A percentile compares a stretch with the other conserved stretches of the same genome.
phyloP scores from a whole-genome alignment of 2,113 vertebrate genomes.

The Mellivora capensis region DNA sequence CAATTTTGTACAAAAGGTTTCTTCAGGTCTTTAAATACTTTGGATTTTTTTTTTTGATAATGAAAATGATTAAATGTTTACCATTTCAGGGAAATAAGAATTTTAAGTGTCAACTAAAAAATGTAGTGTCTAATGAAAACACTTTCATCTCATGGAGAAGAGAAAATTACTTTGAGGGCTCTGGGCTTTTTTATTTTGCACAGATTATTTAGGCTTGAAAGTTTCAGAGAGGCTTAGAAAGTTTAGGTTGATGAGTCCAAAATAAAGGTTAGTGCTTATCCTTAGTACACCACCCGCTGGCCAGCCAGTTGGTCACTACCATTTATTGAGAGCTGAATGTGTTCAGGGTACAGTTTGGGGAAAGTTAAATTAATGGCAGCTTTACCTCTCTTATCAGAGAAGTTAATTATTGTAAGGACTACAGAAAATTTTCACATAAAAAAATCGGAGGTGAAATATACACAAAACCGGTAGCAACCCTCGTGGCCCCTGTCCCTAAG shows the following conservation, averaged over 20 bases:
- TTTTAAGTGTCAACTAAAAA: neutral
- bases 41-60: neutral
- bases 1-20: neutral
- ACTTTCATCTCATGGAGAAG: neutral
- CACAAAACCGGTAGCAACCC: neutral
- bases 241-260: neutral
- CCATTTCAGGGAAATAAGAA: neutral
- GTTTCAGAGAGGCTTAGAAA: neutral
- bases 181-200: neutral
- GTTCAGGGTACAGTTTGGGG: neutral
- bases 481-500: neutral
- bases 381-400: neutral
- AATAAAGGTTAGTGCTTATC: neutral
- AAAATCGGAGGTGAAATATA: neutral
- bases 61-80: too few species aligned
- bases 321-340: constrained; percentile 10
- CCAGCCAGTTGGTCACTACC: neutral
- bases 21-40: neutral
- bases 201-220: neutral
- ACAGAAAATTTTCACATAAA: constrained; percentile 7
- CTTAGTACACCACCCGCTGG: neutral
- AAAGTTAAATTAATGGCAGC: neutral
- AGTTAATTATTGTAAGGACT: neutral
- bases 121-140: neutral
- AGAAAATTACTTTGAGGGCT: neutral